A percentile compares a stretch with the other conserved stretches of the same genome.
Evolutionary conservation across 2,797 vertebrate species (phyloP).

Genomic region (Eulemur rubriventer): DNA sequence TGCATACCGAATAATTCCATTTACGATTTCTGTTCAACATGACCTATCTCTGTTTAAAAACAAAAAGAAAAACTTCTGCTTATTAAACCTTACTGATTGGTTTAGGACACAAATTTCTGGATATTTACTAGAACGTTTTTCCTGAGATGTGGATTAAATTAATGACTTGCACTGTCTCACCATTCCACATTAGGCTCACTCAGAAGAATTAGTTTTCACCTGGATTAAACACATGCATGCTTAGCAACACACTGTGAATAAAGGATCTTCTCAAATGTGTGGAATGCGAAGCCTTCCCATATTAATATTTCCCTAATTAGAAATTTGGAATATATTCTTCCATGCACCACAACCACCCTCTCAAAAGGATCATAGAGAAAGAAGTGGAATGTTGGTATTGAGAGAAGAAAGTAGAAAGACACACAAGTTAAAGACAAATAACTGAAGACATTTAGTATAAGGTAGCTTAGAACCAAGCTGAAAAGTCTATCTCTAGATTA

Average conservation of each 20-base stretch:
- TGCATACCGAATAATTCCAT: background rate
- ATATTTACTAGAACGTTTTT: background rate
- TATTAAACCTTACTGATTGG: background rate
- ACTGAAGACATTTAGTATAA: background rate
- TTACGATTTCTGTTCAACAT: background rate
- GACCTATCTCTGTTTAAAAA: background rate
- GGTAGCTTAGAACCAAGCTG: background rate
- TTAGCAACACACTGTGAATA: background rate
- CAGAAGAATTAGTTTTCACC: background rate
- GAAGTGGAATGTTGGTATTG: background rate
- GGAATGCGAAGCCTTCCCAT: background rate
- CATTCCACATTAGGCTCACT: background rate
- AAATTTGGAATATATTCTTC: background rate
- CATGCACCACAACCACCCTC: background rate
- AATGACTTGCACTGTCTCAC: background rate
- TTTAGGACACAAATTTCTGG: background rate
- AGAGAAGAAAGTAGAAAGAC: background rate
- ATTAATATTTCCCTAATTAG: background rate
- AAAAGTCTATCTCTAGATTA: background rate
- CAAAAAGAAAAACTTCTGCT: background rate
- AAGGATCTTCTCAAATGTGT: background rate
- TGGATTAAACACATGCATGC: background rate
- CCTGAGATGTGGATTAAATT: background rate
- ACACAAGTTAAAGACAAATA: background rate
- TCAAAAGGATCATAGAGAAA: background rate